Percentiles rank a stretch among this genome's conserved stretches.
Evolutionary conservation across 64 coral and sea anemone species (phyloP).

Genomic region (Montipora sp.): DNA sequence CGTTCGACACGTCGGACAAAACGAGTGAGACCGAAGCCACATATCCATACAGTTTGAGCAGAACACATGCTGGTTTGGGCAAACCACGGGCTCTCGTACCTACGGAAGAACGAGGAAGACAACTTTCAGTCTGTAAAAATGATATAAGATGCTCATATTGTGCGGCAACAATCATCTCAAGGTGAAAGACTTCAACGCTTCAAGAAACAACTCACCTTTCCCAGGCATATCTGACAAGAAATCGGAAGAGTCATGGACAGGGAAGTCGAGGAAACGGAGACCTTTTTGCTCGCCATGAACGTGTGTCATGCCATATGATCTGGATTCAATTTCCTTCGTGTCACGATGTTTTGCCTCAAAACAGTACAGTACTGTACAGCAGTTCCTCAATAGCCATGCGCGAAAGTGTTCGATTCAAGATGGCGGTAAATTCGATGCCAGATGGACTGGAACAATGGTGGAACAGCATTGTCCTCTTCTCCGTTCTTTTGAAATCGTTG

Average conservation of each 20-base stretch:
- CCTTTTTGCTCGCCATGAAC: conserved; percentile 44
- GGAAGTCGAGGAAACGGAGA: conserved; percentile 71
- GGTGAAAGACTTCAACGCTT: neutral
- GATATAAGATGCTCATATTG: neutral
- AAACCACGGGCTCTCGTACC: conserved; percentile 98
- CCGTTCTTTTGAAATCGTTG: conserved; percentile 82
- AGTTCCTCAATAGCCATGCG: conserved; percentile 48
- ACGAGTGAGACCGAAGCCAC: conserved; percentile 87
- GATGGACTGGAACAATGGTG: conserved; percentile 60
- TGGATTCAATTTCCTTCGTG: neutral
- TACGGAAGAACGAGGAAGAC: conserved; percentile 22
- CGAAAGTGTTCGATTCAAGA: conserved; percentile 68
- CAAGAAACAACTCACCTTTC: conserved; percentile 74
- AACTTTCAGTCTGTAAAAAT: neutral
- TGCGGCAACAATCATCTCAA: no score
- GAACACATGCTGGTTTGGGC: conserved; percentile 97
- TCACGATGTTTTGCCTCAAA: neutral
- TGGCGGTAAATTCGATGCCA: conserved; percentile 66
- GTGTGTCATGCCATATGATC: conserved; percentile 50
- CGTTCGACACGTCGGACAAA: conserved; percentile 94
- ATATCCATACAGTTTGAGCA: conserved; percentile 94
- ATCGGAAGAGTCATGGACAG: conserved; percentile 97
- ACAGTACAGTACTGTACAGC: neutral
- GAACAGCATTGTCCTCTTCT: conserved; percentile 73
- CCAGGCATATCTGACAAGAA: conserved; percentile 98